Conservation (phyloP, 2,888 invertebrate genomes). For the Ctenicera cuprea region DNA sequence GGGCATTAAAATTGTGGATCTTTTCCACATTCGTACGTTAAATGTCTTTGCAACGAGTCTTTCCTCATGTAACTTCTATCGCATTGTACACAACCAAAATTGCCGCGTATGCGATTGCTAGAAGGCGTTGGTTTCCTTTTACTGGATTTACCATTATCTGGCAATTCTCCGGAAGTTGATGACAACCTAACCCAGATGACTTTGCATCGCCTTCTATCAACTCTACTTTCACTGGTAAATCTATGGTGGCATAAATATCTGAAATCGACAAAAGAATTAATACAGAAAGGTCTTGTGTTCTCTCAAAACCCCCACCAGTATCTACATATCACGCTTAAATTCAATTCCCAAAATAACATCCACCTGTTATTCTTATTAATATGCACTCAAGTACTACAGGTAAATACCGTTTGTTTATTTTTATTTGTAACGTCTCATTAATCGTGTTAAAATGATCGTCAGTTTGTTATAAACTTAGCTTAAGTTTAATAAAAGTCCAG, state of each 20-base stretch:
- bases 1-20: slow-evolving; percentile 79
- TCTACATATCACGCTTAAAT: not conserved
- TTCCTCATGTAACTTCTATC: slow-evolving; percentile 25
- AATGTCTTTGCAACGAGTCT: slow-evolving; percentile 59
- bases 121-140: slow-evolving; percentile 65
- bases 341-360: too few species aligned
- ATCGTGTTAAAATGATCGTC: too few species aligned
- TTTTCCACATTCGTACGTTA: slow-evolving; percentile 78
- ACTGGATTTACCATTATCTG: slow-evolving; percentile 49
- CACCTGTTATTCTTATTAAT: too few species aligned
- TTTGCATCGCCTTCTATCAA: slow-evolving; percentile 61
- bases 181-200: slow-evolving; percentile 55
- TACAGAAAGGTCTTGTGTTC: not conserved
- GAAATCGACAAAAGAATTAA: slow-evolving; percentile 31
- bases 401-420: too few species aligned
- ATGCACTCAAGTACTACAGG: too few species aligned
- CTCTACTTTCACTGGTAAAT: slow-evolving; percentile 67
- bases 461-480: too few species aligned
- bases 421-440: too few species aligned
- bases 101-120: slow-evolving; percentile 72
- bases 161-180: slow-evolving; percentile 28
- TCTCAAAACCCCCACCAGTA: slow-evolving; percentile 39
- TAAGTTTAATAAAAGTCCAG: too few species aligned
- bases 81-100: slow-evolving; percentile 62
- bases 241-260: slow-evolving; percentile 46